These are phyloP conservation scores for Megatriorchis doriae DNA, from an alignment of 2,113 vertebrate species.

Conservation along the genomic window DNA sequence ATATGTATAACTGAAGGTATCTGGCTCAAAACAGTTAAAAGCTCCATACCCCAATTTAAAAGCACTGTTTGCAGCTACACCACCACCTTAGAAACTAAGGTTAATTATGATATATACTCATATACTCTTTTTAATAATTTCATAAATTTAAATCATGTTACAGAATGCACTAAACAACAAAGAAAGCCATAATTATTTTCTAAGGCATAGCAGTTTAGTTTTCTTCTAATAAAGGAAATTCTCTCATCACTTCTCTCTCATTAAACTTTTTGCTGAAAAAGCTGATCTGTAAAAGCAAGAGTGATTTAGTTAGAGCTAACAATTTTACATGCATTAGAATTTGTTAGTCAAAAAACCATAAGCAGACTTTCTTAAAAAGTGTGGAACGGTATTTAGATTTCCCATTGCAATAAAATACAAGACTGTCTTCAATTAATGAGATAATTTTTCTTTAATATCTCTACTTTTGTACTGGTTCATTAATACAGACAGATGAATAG, in stretches of 20 bases:
- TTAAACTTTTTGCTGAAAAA: neutral
- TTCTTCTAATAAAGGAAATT: neutral
- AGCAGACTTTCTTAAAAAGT: neutral
- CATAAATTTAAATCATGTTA: neutral
- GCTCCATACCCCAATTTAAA: neutral
- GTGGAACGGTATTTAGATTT: neutral
- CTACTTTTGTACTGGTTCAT: neutral
- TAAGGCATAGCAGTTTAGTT: neutral
- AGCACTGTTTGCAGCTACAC: neutral
- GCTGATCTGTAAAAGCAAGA: neutral
- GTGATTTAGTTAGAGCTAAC: conserved; percentile 6
- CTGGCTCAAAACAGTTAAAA: neutral
- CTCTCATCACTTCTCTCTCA: neutral
- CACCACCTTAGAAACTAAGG: neutral
- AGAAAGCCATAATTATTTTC: neutral
- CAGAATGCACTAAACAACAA: neutral
- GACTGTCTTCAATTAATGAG: conserved; percentile 13
- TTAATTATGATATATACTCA: neutral
- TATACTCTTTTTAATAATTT: neutral
- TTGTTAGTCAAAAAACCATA: conserved; percentile 30
- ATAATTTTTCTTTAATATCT: conserved; percentile 31
- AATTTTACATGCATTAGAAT: conserved; percentile 3
- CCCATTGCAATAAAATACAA: conserved; percentile 8
- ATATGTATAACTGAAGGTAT: neutral
- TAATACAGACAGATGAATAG: neutral